Evolutionary conservation across 2,113 vertebrate species (phyloP), one percentile per base, ranked within the genome.

Genomic region (Morone chrysops): DNA sequence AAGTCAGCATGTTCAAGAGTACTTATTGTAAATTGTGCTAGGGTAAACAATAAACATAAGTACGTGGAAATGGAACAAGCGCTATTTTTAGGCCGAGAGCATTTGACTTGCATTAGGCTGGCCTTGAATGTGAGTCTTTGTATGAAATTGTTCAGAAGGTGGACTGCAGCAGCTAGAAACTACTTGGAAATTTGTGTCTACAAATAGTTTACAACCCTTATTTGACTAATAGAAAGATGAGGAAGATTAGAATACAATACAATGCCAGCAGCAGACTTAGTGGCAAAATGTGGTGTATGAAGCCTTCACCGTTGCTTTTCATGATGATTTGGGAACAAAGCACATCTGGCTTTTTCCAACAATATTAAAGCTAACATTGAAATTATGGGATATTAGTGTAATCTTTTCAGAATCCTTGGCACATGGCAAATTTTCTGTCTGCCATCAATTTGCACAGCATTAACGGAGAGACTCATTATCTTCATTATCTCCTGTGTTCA

Each of bases 371-470:
- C 68, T 66, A 87, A 79, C 48, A 13, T 88, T 68, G 81, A 84
- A 93, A 88, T 90, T 82, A 68, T 76, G 83, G 83, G 73, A 91
- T 76, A 80, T 91, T 83, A 83, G 73, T 69, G 18, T 78, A 82
- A 90, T 92, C 78, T 84, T 57, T 81, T 61, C 74, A 88, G 73
- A 92, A 90, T 88, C 84, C 67, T 78, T 74, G 75, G 83, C 88
- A 85, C 71, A 75, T 53, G 70, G 68, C 53, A 83, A 45, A 8
- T 48, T 85, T 86, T 87, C 82, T 88, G 86, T 79, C 88, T 92
- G 89, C 89, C 80, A 87, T 90, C 83, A 77, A 90, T 92, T 88
- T 92, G 65, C 62, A 78, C 61, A 79, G 83, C 70, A 84, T 88
- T 83, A 87, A 56, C 47, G 45, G 65, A 60, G 68, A 59, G 70